Base-by-base conservation (phyloP, 2,888 invertebrate genomes). In the Keiferia lycopersicella region DNA sequence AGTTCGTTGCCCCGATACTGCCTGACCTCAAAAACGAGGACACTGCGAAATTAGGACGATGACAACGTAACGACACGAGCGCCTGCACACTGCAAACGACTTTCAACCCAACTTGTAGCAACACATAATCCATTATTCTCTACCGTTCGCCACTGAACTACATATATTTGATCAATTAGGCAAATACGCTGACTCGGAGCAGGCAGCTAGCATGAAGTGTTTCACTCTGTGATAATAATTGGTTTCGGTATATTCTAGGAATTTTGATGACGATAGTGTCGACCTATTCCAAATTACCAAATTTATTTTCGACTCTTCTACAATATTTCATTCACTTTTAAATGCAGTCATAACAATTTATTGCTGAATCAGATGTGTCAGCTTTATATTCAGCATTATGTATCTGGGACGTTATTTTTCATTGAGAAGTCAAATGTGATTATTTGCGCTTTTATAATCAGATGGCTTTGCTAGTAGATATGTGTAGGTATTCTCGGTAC, bases 1-100 rank as follows among this genome's bases (percentile, higher is more conserved):
- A 84, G 92, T 92, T 92, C 92, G 91, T 90, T 89, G 92, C 89
- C 83, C 92, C 87, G 86, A 87, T 89, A 91, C 87, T 88, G 86
- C 93, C 92, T 94, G 94, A 94, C 94, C 94, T 94, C 93, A 94
- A 93, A 93, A 93, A 94, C 94, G 94, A 94, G 94, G 94, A 93
- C 94, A 93, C 93, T 93, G 92, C 93, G 93, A 93, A 92, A 92
- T 92, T 92, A 88, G 90, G 89, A 88, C 91, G 90, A 86, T 89
- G 91, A 88, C 90, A 90, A 88, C 91, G 84, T 86, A 91, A 91
- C 82, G 91, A 85, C 88, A 85, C 73, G 79, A 90, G 78, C 83
- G 89, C 87, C 89, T 69, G 71, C 71, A 69, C 65, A 66, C 70
- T 66, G 69, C 82, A 81, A 71, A 70, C 81, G 70, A 87, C 71